A percentile compares a stretch with the other conserved stretches of the same genome.
Conservation (phyloP, 2,797 vertebrate species). For the Brachyrhaphis roseni region DNA sequence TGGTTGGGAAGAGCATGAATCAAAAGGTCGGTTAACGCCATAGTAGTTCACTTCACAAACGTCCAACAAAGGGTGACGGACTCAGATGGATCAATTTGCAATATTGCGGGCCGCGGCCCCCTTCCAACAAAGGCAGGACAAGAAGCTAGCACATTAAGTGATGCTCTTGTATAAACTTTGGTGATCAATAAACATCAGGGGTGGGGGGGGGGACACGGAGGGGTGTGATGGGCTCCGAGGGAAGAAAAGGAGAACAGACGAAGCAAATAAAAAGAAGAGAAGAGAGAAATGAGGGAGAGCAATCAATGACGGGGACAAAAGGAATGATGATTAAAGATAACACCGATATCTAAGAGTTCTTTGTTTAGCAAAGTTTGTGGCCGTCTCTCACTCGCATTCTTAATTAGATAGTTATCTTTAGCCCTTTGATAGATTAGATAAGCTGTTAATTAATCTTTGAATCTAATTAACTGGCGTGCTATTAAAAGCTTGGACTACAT, state of each 20-base stretch:
- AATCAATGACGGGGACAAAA: constrained; percentile 32
- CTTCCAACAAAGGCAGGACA: constrained; percentile 92
- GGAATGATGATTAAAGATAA: constrained; percentile 56
- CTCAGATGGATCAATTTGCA: constrained; percentile 96
- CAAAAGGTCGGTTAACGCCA: constrained; percentile 81
- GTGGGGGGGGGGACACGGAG: constrained; percentile 11
- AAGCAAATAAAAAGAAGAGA: constrained; percentile 8
- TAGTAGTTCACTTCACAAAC: constrained; percentile 80
- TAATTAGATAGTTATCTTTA: constrained; percentile 82
- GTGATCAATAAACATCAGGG: constrained; percentile 97
- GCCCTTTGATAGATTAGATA: constrained; percentile 73
- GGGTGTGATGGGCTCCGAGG: constrained; percentile 18
- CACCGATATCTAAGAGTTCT: constrained; percentile 49
- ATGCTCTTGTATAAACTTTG: constrained; percentile 89
- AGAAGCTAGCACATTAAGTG: constrained; percentile 92
- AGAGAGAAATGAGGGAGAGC: constrained; percentile 32
- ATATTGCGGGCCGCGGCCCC: constrained; percentile 87
- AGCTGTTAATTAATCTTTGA: constrained; percentile 77
- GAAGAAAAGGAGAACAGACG: constrained; percentile 27
- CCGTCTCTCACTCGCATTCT: constrained; percentile 59
- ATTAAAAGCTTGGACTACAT: constrained; percentile 67
- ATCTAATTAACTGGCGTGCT: constrained; percentile 78
- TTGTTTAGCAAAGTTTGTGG: constrained; percentile 73
- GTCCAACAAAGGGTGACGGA: constrained; percentile 83
- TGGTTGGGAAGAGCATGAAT: constrained; percentile 47